Evolutionary conservation across 1,140 invertebrate genomes (phyloP).

Genomic region (Cardiocondyla obscurior): DNA sequence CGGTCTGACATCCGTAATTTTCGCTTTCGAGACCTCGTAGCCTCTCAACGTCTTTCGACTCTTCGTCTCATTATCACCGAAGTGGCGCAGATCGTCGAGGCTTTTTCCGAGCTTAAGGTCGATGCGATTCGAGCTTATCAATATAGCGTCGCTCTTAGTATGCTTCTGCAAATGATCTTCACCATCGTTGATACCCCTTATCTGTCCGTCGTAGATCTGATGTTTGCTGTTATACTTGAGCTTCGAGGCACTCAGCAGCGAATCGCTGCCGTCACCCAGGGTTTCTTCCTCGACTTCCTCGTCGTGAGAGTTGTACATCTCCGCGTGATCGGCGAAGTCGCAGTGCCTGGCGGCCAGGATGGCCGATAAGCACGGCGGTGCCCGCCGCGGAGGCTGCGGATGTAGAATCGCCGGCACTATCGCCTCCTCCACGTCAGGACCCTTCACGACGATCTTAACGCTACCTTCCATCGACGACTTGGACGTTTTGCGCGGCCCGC

Average conservation of each 20-base stretch:
- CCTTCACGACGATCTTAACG: constrained; percentile 80
- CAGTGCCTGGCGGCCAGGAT: constrained; percentile 75
- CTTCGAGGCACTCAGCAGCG: constrained; percentile 87
- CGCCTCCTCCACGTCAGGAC: constrained; percentile 84
- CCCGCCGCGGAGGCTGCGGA: constrained; percentile 86
- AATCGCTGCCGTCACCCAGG: constrained; percentile 88
- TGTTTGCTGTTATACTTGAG: constrained; percentile 75
- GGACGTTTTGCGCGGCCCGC: constrained; percentile 40
- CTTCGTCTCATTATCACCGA: constrained; percentile 21
- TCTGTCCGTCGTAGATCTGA: constrained; percentile 67
- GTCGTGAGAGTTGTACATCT: constrained; percentile 80
- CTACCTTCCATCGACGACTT: constrained; percentile 78
- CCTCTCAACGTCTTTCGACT: constrained; percentile 59
- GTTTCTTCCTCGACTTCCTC: constrained; percentile 88
- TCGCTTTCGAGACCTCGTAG: constrained; percentile 61
- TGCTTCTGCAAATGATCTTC: constrained; percentile 47
- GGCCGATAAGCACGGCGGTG: constrained; percentile 75
- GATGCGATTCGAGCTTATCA: neutral
- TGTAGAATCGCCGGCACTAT: constrained; percentile 87
- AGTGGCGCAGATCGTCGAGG: constrained; percentile 44
- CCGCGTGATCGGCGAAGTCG: constrained; percentile 69
- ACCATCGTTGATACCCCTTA: neutral
- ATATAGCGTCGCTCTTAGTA: neutral
- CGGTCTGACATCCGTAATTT: neutral
- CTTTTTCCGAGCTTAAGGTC: constrained; percentile 48